Conservation (phyloP, 2,888 invertebrate genomes). For the Drosophila stalkeri region DNA sequence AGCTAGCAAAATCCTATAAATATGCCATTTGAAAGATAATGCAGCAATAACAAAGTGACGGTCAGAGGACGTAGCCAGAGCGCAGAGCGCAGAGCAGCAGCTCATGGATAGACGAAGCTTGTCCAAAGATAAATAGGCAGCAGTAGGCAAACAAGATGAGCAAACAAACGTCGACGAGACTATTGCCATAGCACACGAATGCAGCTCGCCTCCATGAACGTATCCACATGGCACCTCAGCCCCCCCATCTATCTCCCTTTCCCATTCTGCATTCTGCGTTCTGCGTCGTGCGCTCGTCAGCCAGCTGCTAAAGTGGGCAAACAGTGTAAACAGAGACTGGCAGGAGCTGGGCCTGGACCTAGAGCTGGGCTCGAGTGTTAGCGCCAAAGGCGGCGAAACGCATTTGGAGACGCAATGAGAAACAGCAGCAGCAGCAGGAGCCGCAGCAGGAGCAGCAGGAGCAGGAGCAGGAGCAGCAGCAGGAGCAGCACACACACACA, state of each 20-base stretch:
- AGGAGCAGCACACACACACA: constrained; percentile 4
- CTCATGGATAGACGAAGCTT: constrained; percentile 32
- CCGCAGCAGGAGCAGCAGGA: constrained; percentile 12
- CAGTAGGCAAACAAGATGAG: constrained; percentile 77
- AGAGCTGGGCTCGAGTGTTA: neutral
- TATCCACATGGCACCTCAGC: too few species aligned
- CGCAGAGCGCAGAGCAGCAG: constrained; percentile 3
- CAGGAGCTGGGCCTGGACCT: neutral
- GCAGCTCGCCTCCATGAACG: constrained; percentile 20
- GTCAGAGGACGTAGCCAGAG: constrained; percentile 37
- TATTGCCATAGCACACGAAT: constrained; percentile 35
- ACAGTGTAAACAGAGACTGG: constrained; percentile 43
- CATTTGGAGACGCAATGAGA: constrained; percentile 73
- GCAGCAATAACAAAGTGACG: constrained; percentile 75
- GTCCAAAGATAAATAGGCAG: constrained; percentile 77
- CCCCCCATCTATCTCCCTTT: too few species aligned
- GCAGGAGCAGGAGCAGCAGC: constrained; percentile 24
- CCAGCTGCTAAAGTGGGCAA: constrained; percentile 24
- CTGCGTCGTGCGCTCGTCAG: neutral
- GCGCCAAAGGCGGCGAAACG: constrained; percentile 68
- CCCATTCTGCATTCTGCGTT: neutral
- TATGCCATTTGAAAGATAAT: constrained; percentile 83
- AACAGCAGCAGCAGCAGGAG: constrained; percentile 10
- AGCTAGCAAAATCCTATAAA: constrained; percentile 76
- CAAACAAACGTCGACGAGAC: constrained; percentile 52